A percentile compares a stretch with the other conserved stretches of the same genome.
phyloP scores from a whole-genome alignment of 2,797 vertebrate genomes.

The Lutjanus argentimaculatus region DNA sequence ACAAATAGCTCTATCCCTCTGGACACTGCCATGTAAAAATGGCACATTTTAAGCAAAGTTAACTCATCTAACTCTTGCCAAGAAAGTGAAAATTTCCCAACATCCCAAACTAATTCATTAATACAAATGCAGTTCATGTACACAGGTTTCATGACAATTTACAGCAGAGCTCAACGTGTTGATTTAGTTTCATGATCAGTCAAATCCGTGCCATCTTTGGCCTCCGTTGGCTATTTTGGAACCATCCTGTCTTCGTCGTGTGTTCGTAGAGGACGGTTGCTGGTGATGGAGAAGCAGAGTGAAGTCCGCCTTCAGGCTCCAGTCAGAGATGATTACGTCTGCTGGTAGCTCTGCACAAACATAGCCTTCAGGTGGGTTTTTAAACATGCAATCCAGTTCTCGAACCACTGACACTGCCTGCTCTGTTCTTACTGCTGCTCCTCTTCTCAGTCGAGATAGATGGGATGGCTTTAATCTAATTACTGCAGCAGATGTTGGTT shows the following conservation, averaged over 20 bases:
- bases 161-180: no score
- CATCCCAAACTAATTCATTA: not conserved
- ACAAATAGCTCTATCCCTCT: no score
- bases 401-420: not conserved
- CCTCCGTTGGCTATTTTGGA: conserved; percentile 7
- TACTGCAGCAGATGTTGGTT: conserved; percentile 73
- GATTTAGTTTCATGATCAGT: not conserved
- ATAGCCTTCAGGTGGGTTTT: conserved; percentile 48
- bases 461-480: conserved; percentile 72
- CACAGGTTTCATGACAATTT: not conserved
- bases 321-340: conserved; percentile 70
- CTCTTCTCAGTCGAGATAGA: conserved; percentile 48
- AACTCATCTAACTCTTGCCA: not conserved
- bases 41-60: not conserved
- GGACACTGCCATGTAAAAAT: not conserved
- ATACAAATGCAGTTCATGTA: not conserved
- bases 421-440: conserved; percentile 33
- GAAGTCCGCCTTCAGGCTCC: conserved; percentile 51
- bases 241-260: not conserved
- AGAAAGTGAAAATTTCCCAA: not conserved
- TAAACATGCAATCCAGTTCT: conserved; percentile 28
- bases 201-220: not conserved
- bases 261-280: conserved; percentile 12
- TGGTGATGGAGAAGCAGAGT: conserved; percentile 47
- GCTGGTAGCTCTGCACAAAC: conserved; percentile 47